Evolutionary conservation across 2,113 vertebrate species (phyloP).

Genomic region (Sigmodon hispidus): DNA sequence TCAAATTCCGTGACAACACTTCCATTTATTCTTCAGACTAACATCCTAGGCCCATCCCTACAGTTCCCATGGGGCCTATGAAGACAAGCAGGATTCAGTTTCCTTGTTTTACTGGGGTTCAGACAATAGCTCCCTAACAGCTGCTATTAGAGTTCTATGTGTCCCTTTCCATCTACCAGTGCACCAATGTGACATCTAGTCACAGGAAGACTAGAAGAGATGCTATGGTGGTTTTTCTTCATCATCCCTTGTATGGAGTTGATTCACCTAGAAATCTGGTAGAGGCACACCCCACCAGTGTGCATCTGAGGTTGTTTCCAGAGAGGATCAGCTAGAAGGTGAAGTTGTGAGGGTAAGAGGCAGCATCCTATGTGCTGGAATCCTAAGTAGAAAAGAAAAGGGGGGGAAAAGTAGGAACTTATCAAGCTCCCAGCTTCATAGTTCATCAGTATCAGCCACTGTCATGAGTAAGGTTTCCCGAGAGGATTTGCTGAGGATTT

Average conservation of each 20-base stretch:
- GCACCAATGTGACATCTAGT: not conserved
- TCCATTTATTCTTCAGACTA: not conserved
- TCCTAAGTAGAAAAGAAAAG: not conserved
- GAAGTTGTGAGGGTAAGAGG: no score
- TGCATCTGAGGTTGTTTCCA: not conserved
- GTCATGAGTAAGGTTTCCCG: not conserved
- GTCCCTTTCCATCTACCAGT: not conserved
- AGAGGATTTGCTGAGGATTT: not conserved
- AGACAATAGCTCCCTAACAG: fast-evolving
- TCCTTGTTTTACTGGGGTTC: not conserved
- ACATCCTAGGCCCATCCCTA: not conserved
- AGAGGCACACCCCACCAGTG: not conserved
- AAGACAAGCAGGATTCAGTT: not conserved
- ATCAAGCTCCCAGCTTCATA: not conserved
- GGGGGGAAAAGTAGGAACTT: not conserved
- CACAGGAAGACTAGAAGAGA: not conserved
- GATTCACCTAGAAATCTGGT: not conserved
- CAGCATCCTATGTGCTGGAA: no score
- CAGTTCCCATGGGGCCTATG: no score
- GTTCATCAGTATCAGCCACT: not conserved
- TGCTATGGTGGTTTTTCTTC: not conserved
- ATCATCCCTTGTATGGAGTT: not conserved
- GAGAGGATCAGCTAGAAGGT: no score
- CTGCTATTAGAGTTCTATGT: no score
- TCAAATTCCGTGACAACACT: not conserved